phyloP scores from a whole-genome alignment of 2,797 vertebrate species.

The Corythornis leucogaster region DNA sequence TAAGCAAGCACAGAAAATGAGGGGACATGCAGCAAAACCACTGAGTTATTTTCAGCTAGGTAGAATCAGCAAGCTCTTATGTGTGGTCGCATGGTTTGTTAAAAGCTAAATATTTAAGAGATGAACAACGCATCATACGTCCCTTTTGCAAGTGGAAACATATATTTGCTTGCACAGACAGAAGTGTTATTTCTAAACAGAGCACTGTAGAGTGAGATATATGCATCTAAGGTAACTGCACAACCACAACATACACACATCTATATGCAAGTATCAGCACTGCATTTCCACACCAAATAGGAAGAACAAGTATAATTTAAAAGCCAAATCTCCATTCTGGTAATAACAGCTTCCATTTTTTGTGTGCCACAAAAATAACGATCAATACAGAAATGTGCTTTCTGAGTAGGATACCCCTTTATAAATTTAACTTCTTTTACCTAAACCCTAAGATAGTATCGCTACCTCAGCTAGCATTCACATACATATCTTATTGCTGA shows the following conservation, averaged over 20 bases:
- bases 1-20: neutral
- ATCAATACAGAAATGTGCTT: neutral
- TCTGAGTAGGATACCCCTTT: neutral
- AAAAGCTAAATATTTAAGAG: neutral
- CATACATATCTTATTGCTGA: constrained; percentile 80
- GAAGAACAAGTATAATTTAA: neutral
- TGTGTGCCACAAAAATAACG: neutral
- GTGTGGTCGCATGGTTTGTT: neutral
- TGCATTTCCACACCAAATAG: neutral
- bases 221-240: neutral
- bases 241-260: neutral
- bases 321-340: neutral
- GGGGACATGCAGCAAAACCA: neutral
- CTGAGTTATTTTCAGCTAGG: neutral
- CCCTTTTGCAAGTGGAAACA: neutral
- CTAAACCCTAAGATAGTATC: neutral
- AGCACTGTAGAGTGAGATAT: neutral
- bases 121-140: neutral
- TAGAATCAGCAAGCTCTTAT: neutral
- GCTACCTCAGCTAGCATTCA: neutral
- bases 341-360: neutral
- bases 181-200: neutral
- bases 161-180: neutral
- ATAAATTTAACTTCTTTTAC: neutral
- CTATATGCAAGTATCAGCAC: neutral